Percentiles rank a stretch among this genome's conserved stretches.
These are phyloP conservation scores for Oxytorus armatus DNA, from an alignment of 2,888 invertebrate genomes.

Conservation along the genomic window DNA sequence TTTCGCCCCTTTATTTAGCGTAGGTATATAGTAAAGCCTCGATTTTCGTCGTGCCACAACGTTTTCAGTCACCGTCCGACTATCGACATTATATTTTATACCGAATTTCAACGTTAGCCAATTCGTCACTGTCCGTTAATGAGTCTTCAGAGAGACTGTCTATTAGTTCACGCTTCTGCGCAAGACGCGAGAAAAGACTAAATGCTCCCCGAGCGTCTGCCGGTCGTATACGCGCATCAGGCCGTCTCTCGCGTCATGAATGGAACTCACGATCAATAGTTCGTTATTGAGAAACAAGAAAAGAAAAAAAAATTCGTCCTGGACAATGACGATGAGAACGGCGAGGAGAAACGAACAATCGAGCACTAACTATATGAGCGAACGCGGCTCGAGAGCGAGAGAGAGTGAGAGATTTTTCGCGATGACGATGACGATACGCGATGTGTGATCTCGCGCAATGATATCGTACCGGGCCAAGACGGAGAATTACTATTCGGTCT, in stretches of 20 bases:
- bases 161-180: constrained; percentile 35
- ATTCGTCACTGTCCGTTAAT: constrained; percentile 82
- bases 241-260: constrained; percentile 71
- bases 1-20: constrained; percentile 56
- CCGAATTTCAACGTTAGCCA: constrained; percentile 53
- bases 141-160: constrained; percentile 69
- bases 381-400: constrained; percentile 1
- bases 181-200: background rate
- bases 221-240: background rate
- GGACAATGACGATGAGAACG: constrained; percentile 73
- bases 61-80: constrained; percentile 10
- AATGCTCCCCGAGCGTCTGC: background rate
- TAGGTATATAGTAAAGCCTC: constrained; percentile 30
- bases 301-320: constrained; percentile 78
- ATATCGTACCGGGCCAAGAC: background rate
- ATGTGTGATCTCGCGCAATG: background rate
- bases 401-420: constrained; percentile 39
- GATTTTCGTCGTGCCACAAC: constrained; percentile 29
- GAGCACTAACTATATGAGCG: constrained; percentile 60
- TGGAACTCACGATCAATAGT: constrained; percentile 81
- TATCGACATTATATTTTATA: constrained; percentile 16
- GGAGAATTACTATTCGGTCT: background rate
- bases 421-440: constrained; percentile 57
- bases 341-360: constrained; percentile 57
- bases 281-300: constrained; percentile 82